Conservation (phyloP, 2,113 vertebrate genomes). For the Scomber scombrus region DNA sequence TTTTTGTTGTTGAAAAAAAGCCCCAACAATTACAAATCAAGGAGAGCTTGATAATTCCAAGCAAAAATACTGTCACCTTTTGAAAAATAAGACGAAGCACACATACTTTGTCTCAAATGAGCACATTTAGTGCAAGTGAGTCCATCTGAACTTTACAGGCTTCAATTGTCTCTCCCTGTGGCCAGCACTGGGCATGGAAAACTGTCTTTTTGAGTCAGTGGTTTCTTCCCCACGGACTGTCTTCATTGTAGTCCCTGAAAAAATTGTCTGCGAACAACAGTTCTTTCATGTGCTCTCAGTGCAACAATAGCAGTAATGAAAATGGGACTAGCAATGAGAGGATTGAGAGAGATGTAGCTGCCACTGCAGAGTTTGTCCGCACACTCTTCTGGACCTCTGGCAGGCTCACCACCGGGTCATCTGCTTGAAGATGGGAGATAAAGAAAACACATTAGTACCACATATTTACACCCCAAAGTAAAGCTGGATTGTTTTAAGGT, state of each 20-base stretch:
- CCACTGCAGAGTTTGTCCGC: slow-evolving; percentile 81
- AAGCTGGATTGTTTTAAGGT: slow-evolving; percentile 23
- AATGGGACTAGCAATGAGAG: slow-evolving; percentile 84
- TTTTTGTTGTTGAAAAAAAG: slow-evolving; percentile 1
- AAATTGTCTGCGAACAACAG: slow-evolving; percentile 54
- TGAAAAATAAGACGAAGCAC: slow-evolving; percentile 56
- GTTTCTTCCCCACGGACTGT: slow-evolving; percentile 75
- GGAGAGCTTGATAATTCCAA: slow-evolving; percentile 47
- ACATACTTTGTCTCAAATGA: slow-evolving; percentile 43
- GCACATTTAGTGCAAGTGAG: slow-evolving; percentile 51
- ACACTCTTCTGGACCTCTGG: slow-evolving; percentile 88
- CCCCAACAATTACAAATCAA: slow-evolving; percentile 46
- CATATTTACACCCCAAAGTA: slow-evolving; percentile 4
- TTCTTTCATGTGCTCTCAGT: slow-evolving; percentile 72
- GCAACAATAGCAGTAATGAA: slow-evolving; percentile 81
- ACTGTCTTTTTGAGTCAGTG: slow-evolving; percentile 74
- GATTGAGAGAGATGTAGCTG: slow-evolving; percentile 65
- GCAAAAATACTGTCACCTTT: slow-evolving; percentile 53
- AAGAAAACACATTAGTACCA: slow-evolving; percentile 35
- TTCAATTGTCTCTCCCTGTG: slow-evolving; percentile 71
- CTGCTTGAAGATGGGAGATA: slow-evolving; percentile 77
- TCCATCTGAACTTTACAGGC: slow-evolving; percentile 66
- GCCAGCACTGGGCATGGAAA: slow-evolving; percentile 80
- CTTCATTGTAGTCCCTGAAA: slow-evolving; percentile 77
- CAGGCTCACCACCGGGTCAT: slow-evolving; percentile 85